Base-by-base conservation (phyloP, 2,113 vertebrate species). In the Micromys minutus region DNA sequence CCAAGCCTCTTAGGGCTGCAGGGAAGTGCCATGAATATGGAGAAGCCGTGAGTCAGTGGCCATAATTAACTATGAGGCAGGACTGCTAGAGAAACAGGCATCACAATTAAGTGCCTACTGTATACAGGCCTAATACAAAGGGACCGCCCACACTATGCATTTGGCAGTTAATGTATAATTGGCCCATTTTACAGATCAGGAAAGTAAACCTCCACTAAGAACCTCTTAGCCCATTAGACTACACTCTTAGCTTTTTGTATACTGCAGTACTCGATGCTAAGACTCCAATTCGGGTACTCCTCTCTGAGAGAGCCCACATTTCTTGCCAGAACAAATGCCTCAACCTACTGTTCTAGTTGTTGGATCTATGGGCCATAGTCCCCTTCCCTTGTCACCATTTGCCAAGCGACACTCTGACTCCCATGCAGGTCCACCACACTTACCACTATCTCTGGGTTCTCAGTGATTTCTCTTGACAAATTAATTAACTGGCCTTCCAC, bases 281-380 rank as follows among this genome's bases (percentile, higher is more conserved):
- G 85, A 31, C 16, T 57, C 6, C 34, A 39, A 52, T 59, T 36
- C 61, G 22, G 26, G 50, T 52, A 24, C 19, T 55, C 9, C 0
- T 26, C 67, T 17, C 65, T 50, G n/a, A 59, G 57, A 1, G 17
- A 24, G 57, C 42, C 36, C 4, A 1, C 12, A 47, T 17, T 61
- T 52, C 92, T 19, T 7, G 31, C 86, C 3, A 0, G 3, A 88
- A 22, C 7, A 1, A 12, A n/a, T 2, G 24, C 12, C 13, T 61
- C 47, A 0, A 1, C 47, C 0, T 0, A 22, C 45, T 3, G n/a
- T 17, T 21, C n/a, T 3, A 55, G 21, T 36, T 29, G 36, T 5
- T 4, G 24, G 55, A 29, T 19, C 13, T 55, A 13, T 0, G 5
- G 47, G 17, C 5, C 45, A 6, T 4, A 36, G 2, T 29, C 24